Evolutionary conservation across 2,888 invertebrate genomes (phyloP).

Genomic region (Escarpia spicata): DNA sequence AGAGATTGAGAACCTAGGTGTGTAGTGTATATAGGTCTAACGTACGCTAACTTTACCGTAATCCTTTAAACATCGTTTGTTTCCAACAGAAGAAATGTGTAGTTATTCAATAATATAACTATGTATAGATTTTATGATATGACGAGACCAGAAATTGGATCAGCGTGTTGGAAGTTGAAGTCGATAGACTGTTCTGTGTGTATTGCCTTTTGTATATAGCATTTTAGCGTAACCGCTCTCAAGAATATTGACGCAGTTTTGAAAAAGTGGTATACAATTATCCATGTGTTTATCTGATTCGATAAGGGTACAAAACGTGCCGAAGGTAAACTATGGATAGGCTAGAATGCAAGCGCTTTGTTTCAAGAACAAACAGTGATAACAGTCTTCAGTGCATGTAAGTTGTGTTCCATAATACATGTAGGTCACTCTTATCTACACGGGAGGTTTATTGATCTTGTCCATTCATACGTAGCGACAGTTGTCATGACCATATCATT

Average conservation of each 20-base stretch:
- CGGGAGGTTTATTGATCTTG: neutral
- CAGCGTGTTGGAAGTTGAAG: neutral
- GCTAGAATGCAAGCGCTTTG: neutral
- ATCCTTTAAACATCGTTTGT: too few species aligned
- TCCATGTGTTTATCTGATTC: neutral
- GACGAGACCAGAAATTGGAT: neutral
- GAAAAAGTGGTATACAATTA: neutral
- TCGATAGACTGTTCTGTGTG: neutral
- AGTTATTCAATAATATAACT: neutral
- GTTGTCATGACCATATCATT: constrained; percentile 6
- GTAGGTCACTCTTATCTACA: neutral
- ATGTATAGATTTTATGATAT: neutral
- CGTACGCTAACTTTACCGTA: too few species aligned
- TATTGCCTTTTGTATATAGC: neutral
- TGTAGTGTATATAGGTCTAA: neutral
- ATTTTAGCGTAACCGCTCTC: neutral
- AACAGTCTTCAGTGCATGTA: neutral
- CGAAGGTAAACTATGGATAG: neutral
- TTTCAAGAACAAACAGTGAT: neutral
- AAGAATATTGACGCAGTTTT: neutral
- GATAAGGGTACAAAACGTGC: neutral
- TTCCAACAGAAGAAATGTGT: neutral
- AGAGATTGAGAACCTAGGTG: neutral
- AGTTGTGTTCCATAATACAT: neutral
- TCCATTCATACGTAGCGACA: neutral